Base-by-base conservation (phyloP, 2,888 invertebrate genomes). In the Polia nebulosa region DNA sequence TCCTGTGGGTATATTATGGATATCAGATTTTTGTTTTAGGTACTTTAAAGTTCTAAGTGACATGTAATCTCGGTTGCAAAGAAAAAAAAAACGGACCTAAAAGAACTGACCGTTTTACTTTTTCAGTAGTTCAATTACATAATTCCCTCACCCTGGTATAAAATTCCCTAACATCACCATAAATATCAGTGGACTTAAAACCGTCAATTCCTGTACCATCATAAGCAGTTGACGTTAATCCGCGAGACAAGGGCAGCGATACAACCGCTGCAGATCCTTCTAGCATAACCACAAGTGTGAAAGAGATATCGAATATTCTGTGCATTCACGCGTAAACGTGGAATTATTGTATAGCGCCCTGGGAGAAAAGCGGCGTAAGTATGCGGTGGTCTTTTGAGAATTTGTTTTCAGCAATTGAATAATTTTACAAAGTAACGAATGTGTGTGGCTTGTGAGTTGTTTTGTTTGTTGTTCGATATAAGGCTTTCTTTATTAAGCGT, bases 241-340 rank as follows among this genome's bases (percentile, higher is more conserved):
- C 90, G 89, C 69, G 79, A 86, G 92, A 93, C 88, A 90, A 91
- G 92, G 91, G 86, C 86, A 88, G 91, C 87, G 82, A 90, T 89
- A 93, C 86, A 85, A 84, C 87, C 88, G 87, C 89, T 92, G 89
- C 91, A 91, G 89, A 92, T 91, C 91, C 90, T 89, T 86, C 90
- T 81, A 88, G 86, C 76, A 83, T 86, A 78, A 75, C 84, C 80
- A 81, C 87, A 88, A 85, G 95, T 90, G 93, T 86, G 93, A 95
- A 90, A 86, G 93, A 88, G 95, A 94, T 90, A 88, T 91, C 93
- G 91, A 92, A 95, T 93, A 89, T 93, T 95, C 89, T 93, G 94
- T 92, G 92, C 91, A 94, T 88, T 93, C 94, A 94, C 92, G 94
- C 95, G 94, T 94, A 91, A 95, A 93, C 83, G 89, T 89, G 91